Evolutionary conservation across 2,888 invertebrate species (phyloP), one percentile per base, ranked within the genome.

Genomic region (Perithous albicinctus): DNA sequence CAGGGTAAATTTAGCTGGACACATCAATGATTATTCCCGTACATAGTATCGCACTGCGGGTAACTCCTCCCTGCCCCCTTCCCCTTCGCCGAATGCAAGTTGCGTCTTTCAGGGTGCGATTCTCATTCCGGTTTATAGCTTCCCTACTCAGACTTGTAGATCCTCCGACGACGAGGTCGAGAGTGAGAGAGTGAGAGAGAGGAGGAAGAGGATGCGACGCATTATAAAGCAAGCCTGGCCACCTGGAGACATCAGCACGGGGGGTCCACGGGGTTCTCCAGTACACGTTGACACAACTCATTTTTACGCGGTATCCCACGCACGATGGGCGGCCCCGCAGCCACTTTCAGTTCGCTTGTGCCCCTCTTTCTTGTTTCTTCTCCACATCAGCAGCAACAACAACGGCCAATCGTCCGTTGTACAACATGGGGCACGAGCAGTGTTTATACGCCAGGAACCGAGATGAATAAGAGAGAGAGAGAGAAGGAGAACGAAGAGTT

Each of bases 271-370:
- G 20, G 61, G 43, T 32, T 54, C 74, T 84, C 64, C 83, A 77
- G 77, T 78, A 87, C 88, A 89, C 91, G 91, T 92, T 92, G 92
- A 91, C 91, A 90, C 91, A 90, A 91, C 89, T 91, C 91, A 91
- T 90, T 92, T 92, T 92, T 91, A 91, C 91, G 89, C 91, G 89
- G 84, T 87, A 74, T 90, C 90, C 90, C 89, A 88, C 88, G 90
- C 91, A 87, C 91, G 89, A 91, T 91, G 91, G 89, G 90, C 91
- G 91, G 90, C 91, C 90, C 78, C 80, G 46, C 32, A 56, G 63
- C 56, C 67, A 69, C 67, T 74, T 64, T 64, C 48, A 64, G 41
- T 29, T n/a, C 43, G 38, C 4, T 72, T 32, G n/a, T n/a, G 46
- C 69, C 66, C 69, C 64, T 84, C 74, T 32, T 48, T 70, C 56